Percentiles rank a stretch among this genome's conserved stretches.
Evolutionary conservation across 1,140 invertebrate species (phyloP).

Genomic region (Trissolcus basalis): DNA sequence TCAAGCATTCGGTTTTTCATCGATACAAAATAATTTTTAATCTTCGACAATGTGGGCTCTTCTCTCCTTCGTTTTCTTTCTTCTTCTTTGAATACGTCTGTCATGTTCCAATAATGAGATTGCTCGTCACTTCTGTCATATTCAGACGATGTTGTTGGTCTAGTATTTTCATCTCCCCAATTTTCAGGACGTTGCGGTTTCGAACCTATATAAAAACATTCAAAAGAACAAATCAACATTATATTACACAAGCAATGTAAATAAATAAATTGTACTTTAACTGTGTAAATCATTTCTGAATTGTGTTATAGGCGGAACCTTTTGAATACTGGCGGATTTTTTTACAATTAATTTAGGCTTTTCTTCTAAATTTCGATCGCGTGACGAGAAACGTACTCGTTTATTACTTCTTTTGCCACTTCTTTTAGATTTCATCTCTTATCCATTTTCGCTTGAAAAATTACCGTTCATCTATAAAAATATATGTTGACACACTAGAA

Average conservation of each 20-base stretch:
- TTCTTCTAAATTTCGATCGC: too few species aligned
- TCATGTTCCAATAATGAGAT: slow-evolving; percentile 23
- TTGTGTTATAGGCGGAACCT: too few species aligned
- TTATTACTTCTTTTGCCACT: too few species aligned
- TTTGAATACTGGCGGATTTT: too few species aligned
- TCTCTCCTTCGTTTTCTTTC: slow-evolving; percentile 2
- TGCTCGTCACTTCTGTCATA: not conserved
- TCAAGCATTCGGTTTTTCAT: too few species aligned
- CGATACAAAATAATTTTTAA: not conserved
- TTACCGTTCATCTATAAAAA: too few species aligned
- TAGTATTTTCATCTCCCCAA: slow-evolving; percentile 12
- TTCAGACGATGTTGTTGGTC: slow-evolving; percentile 21
- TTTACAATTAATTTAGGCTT: too few species aligned
- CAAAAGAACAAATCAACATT: slow-evolving; percentile 1
- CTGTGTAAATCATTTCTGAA: not conserved
- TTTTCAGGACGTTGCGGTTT: slow-evolving; percentile 8
- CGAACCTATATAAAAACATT: not conserved
- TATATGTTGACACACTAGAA: too few species aligned
- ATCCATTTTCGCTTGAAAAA: too few species aligned
- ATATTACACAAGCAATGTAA: not conserved
- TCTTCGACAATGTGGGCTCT: not conserved
- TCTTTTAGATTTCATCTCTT: too few species aligned
- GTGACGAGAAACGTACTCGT: too few species aligned
- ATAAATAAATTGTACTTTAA: not conserved
- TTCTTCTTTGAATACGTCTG: slow-evolving; percentile 2